A percentile compares a stretch with the other conserved stretches of the same genome.
These are phyloP conservation scores for Drosophila birchii DNA, from an alignment of 2,888 invertebrate genomes.

Conservation along the genomic window DNA sequence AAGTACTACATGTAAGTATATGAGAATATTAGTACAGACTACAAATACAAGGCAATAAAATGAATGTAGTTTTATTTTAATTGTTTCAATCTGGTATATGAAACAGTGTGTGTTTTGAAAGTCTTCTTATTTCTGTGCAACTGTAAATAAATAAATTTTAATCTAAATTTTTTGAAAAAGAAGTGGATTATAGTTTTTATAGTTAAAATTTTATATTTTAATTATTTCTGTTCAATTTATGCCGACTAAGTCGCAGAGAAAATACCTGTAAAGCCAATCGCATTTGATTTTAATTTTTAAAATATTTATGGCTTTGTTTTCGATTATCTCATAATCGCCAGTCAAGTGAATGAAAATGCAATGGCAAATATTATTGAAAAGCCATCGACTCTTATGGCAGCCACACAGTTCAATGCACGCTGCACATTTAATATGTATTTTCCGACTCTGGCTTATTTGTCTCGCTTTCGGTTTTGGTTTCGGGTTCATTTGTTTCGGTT, in stretches of 20 bases:
- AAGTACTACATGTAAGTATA: too few relatives aligned
- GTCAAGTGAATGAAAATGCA: constrained; percentile 4
- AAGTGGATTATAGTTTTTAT: background rate
- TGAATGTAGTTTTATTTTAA: too few relatives aligned
- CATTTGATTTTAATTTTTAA: background rate
- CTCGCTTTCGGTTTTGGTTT: constrained; percentile 5
- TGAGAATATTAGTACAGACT: too few relatives aligned
- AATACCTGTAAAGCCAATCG: background rate
- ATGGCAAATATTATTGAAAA: constrained; percentile 1
- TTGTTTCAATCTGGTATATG: too few relatives aligned
- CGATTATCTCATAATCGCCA: constrained; percentile 11
- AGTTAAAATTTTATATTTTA: too few relatives aligned
- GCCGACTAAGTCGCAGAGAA: background rate
- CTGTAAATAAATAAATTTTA: background rate
- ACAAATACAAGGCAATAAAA: too few relatives aligned
- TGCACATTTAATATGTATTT: constrained; percentile 27
- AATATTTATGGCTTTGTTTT: constrained; percentile 5
- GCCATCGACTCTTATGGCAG: constrained; percentile 1
- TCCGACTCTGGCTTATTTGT: background rate
- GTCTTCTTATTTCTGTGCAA: background rate
- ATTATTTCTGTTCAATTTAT: background rate
- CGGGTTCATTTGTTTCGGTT: constrained; percentile 10
- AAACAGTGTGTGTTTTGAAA: background rate
- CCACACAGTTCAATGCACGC: constrained; percentile 40
- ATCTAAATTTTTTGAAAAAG: background rate